Evolutionary conservation across 1,140 invertebrate species (phyloP), one percentile per base, ranked within the genome.

Genomic region (Brachionus manjavacas): DNA sequence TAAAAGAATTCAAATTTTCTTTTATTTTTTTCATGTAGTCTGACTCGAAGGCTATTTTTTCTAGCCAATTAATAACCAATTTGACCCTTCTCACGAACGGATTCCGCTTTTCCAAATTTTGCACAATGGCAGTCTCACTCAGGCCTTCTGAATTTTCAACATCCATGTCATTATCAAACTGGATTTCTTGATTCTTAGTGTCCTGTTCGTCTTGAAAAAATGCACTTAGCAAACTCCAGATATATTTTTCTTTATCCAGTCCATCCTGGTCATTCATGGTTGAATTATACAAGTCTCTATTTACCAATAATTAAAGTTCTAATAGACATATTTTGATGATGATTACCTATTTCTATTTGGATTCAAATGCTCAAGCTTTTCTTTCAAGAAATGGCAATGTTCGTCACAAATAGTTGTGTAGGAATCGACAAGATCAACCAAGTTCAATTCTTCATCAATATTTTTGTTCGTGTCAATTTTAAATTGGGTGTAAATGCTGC

Each of bases 41-140:
- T 64, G 79, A 81, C 41, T 68, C 23, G 20, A 92, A 89, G 14
- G 94, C 93, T 89, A 93, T 94, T 74, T 92, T 92, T 89, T 98
- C 96, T 39, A 98, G 88, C 95, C 96, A 97, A 88, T 97, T 95
- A 20, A 97, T 93, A 41, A 98, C 92, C 66, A 96, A 88, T 88
- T 89, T 81, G 11, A 81, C 23, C n/a, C 79, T 35, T 20, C 79
- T 14, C 1, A 81, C 49, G 46, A 81, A 81, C 6, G 79, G 35
- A 46, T 81, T 81, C 23, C 28, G 28, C 4, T 64, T 60, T 9
- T 43, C 35, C 16, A 81, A 16, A 81, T 81, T 81, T 39, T 64
- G 14, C 16, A 81, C 79, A 11, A 81, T 64, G n/a, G 39, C 52
- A 43, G 8, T 39, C 60, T 81, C 79, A 25, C 41, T 81, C n/a